Percentiles rank a stretch among this genome's conserved stretches.
phyloP scores from a whole-genome alignment of 2,113 vertebrate species.

The Dipodomys ordii region DNA sequence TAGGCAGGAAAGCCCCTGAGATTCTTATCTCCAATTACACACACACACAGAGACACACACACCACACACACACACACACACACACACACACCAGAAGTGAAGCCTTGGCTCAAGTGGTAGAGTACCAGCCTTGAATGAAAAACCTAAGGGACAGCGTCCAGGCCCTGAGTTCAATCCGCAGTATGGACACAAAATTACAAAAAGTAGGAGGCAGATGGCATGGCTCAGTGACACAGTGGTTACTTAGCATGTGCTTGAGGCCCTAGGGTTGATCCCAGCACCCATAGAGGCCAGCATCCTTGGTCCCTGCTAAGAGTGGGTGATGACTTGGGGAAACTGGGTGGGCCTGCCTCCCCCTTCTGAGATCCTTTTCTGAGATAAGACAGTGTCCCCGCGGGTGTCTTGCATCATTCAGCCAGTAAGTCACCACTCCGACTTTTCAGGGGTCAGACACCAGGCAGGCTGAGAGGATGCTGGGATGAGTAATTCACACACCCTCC shows the following conservation, averaged over 20 bases:
- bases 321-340: neutral
- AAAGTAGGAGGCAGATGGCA: neutral
- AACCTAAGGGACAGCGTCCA: too few relatives aligned
- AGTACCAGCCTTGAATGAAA: too few relatives aligned
- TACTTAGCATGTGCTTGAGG: neutral
- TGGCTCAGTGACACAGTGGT: neutral
- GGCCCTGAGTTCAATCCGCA: too few relatives aligned
- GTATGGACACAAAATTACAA: too few relatives aligned
- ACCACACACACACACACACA: too few relatives aligned
- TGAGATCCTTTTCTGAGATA: neutral
- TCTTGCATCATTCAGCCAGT: neutral
- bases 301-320: neutral
- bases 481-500: neutral
- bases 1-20: too few relatives aligned
- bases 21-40: too few relatives aligned
- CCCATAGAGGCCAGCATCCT: neutral
- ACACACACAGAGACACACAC: too few relatives aligned
- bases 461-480: accelerated
- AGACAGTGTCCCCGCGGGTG: neutral
- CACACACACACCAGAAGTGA: too few relatives aligned
- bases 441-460: neutral
- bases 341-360: neutral
- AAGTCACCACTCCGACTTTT: neutral
- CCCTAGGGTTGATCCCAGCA: neutral
- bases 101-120: too few relatives aligned